These are phyloP conservation scores for Muntiacus reevesi DNA, from an alignment of 2,113 vertebrate species.

Conservation along the genomic window DNA sequence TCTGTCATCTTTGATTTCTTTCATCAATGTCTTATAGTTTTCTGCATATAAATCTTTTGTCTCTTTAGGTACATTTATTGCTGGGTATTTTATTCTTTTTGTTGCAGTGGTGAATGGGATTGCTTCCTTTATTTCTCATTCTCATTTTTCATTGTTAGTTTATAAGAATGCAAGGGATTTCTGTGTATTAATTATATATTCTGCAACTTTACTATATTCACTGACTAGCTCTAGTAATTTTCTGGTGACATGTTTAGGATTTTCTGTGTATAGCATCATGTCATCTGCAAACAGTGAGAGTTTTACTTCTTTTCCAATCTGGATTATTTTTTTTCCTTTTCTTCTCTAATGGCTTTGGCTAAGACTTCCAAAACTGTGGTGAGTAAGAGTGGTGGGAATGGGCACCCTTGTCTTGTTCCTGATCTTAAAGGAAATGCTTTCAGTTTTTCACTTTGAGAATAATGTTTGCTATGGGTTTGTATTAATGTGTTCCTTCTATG, in stretches of 20 bases:
- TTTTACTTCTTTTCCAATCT: neutral
- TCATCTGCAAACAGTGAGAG: neutral
- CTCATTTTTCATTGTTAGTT: neutral
- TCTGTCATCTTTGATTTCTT: neutral
- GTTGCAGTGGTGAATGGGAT: neutral
- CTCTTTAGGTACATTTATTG: neutral
- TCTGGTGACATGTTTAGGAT: neutral
- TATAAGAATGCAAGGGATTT: neutral
- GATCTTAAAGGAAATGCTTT: neutral
- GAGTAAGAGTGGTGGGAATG: neutral
- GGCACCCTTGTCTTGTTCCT: neutral
- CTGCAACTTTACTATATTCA: neutral
- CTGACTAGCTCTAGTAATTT: neutral
- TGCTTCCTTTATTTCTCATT: neutral
- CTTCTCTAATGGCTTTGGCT: neutral
- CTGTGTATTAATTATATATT: neutral
- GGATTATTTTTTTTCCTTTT: neutral
- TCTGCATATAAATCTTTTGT: neutral
- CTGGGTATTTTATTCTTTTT: neutral
- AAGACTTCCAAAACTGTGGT: neutral
- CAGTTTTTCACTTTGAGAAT: neutral
- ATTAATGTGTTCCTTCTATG: neutral
- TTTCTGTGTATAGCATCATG: neutral
- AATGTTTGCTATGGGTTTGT: neutral
- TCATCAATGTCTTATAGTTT: neutral